phyloP scores from a whole-genome alignment of 2,797 vertebrate genomes.

The Zenarchopterus dispar region DNA sequence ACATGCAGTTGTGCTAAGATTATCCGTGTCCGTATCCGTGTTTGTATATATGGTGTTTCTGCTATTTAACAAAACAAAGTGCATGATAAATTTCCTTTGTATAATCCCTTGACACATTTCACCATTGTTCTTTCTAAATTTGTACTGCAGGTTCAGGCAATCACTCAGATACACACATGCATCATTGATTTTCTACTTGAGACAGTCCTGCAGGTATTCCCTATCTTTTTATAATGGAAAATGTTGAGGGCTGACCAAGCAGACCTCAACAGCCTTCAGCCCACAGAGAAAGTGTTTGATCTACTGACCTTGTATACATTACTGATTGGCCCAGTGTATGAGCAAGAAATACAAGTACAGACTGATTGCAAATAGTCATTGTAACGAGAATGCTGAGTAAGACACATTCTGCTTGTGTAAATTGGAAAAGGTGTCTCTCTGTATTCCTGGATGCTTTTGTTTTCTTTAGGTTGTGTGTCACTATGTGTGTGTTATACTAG shows the following conservation, averaged over 20 bases:
- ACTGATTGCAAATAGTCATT: constrained; percentile 18
- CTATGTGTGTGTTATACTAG: background rate
- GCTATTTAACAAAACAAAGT: background rate
- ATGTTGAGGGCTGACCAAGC: constrained; percentile 57
- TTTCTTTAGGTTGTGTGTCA: background rate
- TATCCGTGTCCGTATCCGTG: constrained; percentile 5
- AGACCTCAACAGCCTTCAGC: constrained; percentile 34
- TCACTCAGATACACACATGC: constrained; percentile 18
- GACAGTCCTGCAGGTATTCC: constrained; percentile 49
- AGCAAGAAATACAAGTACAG: constrained; percentile 9
- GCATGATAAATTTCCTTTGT: background rate
- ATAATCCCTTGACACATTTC: constrained; percentile 3
- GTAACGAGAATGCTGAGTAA: constrained; percentile 17
- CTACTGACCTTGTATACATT: constrained; percentile 47
- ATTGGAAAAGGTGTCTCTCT: constrained; percentile 1
- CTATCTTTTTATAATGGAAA: constrained; percentile 51
- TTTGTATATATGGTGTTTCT: background rate
- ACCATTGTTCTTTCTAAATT: constrained; percentile 11
- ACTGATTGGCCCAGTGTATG: constrained; percentile 26
- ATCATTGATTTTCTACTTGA: constrained; percentile 17
- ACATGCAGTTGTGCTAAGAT: no score
- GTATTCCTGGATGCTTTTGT: background rate
- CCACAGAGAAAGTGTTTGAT: constrained; percentile 29
- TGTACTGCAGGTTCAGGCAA: constrained; percentile 26
- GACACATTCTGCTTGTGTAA: constrained; percentile 18